Conservation (phyloP, 2,113 vertebrate species). For the Tychaedon coryphoeus region DNA sequence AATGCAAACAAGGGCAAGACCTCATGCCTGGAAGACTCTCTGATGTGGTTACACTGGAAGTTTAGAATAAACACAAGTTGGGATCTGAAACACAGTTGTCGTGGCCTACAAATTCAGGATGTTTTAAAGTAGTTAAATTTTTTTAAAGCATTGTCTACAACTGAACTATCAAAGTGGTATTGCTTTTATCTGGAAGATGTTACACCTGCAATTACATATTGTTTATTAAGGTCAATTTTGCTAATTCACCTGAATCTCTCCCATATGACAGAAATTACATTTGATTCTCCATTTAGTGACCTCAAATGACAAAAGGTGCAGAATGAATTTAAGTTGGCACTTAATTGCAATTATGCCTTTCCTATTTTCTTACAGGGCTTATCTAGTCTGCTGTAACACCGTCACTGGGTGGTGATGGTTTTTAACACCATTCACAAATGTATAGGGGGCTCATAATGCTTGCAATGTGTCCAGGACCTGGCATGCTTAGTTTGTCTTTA, state of each 20-base stretch:
- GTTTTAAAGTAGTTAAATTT: background rate
- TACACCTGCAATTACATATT: background rate
- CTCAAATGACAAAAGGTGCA: background rate
- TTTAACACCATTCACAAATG: background rate
- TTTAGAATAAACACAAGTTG: conserved; percentile 64
- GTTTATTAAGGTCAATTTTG: conserved; percentile 1
- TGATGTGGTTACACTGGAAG: conserved; percentile 59
- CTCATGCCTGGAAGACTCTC: conserved; percentile 52
- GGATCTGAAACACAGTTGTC: conserved; percentile 59
- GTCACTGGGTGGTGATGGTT: background rate
- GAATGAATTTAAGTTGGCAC: background rate
- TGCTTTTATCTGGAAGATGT: conserved; percentile 19
- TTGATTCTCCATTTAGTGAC: background rate
- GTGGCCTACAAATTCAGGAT: conserved; percentile 39
- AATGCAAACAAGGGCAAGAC: conserved; percentile 65
- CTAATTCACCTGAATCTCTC: conserved; percentile 33
- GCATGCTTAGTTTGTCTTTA: background rate
- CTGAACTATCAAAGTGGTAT: background rate
- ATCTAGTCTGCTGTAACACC: background rate
- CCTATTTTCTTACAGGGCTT: background rate
- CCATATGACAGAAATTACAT: background rate
- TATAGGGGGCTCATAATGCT: background rate
- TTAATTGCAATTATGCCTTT: background rate
- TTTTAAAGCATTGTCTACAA: conserved; percentile 3
- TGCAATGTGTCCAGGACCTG: background rate